A percentile compares a stretch with the other conserved stretches of the same genome.
These are phyloP conservation scores for Meteorus colon DNA, from an alignment of 2,888 invertebrate genomes.

Conservation along the genomic window DNA sequence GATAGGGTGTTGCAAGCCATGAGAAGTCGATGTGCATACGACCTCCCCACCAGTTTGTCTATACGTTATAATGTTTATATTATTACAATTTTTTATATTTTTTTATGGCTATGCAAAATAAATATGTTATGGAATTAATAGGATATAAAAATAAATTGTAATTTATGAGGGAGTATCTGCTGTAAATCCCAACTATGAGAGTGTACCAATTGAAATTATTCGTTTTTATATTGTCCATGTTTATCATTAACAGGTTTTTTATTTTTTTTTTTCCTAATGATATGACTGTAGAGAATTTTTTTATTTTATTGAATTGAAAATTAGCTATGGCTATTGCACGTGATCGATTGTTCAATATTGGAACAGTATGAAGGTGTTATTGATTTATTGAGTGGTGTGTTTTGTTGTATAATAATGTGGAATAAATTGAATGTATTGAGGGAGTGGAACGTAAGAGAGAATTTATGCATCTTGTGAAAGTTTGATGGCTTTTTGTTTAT, in stretches of 20 bases:
- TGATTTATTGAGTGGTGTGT: slow-evolving; percentile 6
- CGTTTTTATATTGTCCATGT: neutral
- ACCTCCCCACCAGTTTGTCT: slow-evolving; percentile 34
- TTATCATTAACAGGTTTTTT: neutral
- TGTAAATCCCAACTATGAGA: neutral
- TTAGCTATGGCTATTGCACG: too few relatives aligned
- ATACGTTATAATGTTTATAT: slow-evolving; percentile 60
- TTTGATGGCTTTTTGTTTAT: slow-evolving; percentile 14
- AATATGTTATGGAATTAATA: neutral
- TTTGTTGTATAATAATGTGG: neutral
- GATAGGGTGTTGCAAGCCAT: slow-evolving; percentile 66
- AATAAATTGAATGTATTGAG: neutral
- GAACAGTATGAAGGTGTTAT: neutral
- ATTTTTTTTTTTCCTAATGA: neutral
- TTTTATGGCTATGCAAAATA: slow-evolving; percentile 12
- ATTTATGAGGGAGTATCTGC: neutral
- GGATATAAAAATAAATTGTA: neutral
- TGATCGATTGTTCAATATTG: neutral
- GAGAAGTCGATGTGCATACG: slow-evolving; percentile 56
- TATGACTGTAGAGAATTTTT: too few relatives aligned
- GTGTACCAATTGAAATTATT: neutral
- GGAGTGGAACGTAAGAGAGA: neutral
- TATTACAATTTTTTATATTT: slow-evolving; percentile 54
- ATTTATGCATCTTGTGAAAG: slow-evolving; percentile 1
- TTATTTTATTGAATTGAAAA: too few relatives aligned